phyloP scores from a whole-genome alignment of 2,888 invertebrate genomes.

The Brassicogethes aeneus region DNA sequence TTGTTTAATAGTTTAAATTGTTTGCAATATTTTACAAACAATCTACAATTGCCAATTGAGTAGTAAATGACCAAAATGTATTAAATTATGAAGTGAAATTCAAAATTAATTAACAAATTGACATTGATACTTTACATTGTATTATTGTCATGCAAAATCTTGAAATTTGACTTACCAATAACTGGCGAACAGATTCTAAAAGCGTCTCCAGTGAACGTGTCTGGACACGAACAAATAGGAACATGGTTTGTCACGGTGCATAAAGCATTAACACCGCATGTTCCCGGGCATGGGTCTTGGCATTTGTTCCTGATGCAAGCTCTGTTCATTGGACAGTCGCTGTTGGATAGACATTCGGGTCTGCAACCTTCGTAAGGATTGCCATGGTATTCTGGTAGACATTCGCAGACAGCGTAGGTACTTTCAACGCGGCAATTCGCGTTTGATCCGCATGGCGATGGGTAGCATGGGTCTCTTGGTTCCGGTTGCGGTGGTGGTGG shows the following conservation, averaged over 20 bases:
- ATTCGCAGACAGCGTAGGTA: slow-evolving; percentile 63
- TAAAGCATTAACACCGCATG: slow-evolving; percentile 75
- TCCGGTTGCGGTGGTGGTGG: slow-evolving; percentile 37
- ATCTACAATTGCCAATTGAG: no score
- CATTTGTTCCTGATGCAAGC: slow-evolving; percentile 79
- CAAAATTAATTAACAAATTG: no score
- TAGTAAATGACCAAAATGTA: no score
- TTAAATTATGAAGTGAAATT: no score
- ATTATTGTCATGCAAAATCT: no score
- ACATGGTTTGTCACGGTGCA: slow-evolving; percentile 64
- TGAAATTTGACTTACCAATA: slow-evolving; percentile 33
- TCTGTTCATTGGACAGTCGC: slow-evolving; percentile 72
- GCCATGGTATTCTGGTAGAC: slow-evolving; percentile 62
- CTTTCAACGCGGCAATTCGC: slow-evolving; percentile 68
- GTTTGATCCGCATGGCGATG: slow-evolving; percentile 74
- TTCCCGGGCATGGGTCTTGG: slow-evolving; percentile 73
- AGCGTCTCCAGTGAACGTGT: slow-evolving; percentile 46
- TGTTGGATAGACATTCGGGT: slow-evolving; percentile 79
- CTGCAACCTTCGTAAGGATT: slow-evolving; percentile 69
- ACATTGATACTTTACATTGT: no score
- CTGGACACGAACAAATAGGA: slow-evolving; percentile 51
- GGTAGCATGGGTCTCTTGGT: slow-evolving; percentile 62
- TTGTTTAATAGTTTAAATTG: no score
- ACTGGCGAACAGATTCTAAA: slow-evolving; percentile 42
- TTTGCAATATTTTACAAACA: no score